These are phyloP conservation scores for Halichoerus grypus DNA, from an alignment of 2,113 vertebrate species.

Conservation along the genomic window DNA sequence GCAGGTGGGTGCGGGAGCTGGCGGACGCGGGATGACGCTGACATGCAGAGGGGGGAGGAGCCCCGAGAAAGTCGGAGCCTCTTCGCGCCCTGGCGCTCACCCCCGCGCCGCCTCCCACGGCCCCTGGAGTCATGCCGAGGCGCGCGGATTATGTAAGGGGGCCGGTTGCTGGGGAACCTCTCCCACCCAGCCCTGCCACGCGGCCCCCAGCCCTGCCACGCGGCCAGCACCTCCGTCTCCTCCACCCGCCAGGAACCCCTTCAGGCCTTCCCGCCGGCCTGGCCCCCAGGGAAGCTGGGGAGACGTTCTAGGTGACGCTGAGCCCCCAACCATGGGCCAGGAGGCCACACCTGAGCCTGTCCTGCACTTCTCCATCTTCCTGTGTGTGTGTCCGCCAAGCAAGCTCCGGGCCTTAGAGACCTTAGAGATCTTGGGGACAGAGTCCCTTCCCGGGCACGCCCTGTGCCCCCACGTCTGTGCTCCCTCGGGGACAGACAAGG, in stretches of 20 bases:
- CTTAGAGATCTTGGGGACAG: background rate
- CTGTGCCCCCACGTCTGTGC: no score
- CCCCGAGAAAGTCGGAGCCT: slow-evolving; percentile 74
- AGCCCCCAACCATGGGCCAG: background rate
- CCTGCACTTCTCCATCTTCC: background rate
- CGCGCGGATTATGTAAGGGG: slow-evolving; percentile 83
- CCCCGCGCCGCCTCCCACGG: slow-evolving; percentile 77
- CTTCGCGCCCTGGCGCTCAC: slow-evolving; percentile 53
- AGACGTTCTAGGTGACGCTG: background rate
- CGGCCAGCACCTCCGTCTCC: background rate
- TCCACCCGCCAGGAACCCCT: background rate
- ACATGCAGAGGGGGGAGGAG: background rate
- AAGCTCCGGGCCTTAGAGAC: no score
- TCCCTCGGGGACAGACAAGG: background rate
- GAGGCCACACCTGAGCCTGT: background rate
- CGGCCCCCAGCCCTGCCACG: background rate
- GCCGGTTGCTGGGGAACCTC: slow-evolving; percentile 84
- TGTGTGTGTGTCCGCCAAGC: no score
- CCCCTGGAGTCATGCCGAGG: slow-evolving; percentile 83
- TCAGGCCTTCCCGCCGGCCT: background rate
- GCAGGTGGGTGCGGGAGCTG: slow-evolving; percentile 63
- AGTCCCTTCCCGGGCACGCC: no score
- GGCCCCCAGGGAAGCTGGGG: background rate
- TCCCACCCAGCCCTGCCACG: slow-evolving; percentile 22
- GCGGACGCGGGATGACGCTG: slow-evolving; percentile 40